Conservation (phyloP, 2,797 vertebrate species). For the Eulemur mongoz region DNA sequence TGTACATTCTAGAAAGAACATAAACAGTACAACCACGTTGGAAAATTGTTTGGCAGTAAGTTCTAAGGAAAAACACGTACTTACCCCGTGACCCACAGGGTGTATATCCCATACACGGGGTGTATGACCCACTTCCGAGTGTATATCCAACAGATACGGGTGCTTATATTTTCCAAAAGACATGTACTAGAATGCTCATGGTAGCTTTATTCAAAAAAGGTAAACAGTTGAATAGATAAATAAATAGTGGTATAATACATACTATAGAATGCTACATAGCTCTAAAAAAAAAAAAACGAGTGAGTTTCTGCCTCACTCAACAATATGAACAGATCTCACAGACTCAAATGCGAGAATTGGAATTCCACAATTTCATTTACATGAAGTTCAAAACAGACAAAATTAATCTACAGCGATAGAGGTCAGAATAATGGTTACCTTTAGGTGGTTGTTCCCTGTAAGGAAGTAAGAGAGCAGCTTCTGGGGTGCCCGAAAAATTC, state of each 20-base stretch:
- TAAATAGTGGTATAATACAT: not conserved
- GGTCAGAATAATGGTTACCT: not conserved
- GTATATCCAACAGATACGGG: not conserved
- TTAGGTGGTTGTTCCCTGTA: not conserved
- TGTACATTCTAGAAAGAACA: not conserved
- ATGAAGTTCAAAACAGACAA: not conserved
- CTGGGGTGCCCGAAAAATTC: not conserved
- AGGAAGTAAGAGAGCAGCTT: not conserved
- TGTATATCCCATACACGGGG: no score
- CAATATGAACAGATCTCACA: not conserved
- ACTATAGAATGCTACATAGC: not conserved
- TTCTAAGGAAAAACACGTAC: not conserved
- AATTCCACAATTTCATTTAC: not conserved
- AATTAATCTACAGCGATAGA: not conserved
- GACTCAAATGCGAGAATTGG: not conserved
- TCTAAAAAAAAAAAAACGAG: not conserved
- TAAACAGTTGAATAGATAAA: not conserved
- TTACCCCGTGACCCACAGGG: not conserved
- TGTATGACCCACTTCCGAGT: not conserved
- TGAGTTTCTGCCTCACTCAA: not conserved
- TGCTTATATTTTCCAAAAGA: not conserved
- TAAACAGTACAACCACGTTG: not conserved
- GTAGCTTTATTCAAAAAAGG: not conserved
- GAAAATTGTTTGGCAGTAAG: not conserved
- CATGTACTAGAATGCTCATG: not conserved